These are phyloP conservation scores for Nasonia longicornis DNA, from an alignment of 1,140 invertebrate species.

Conservation along the genomic window DNA sequence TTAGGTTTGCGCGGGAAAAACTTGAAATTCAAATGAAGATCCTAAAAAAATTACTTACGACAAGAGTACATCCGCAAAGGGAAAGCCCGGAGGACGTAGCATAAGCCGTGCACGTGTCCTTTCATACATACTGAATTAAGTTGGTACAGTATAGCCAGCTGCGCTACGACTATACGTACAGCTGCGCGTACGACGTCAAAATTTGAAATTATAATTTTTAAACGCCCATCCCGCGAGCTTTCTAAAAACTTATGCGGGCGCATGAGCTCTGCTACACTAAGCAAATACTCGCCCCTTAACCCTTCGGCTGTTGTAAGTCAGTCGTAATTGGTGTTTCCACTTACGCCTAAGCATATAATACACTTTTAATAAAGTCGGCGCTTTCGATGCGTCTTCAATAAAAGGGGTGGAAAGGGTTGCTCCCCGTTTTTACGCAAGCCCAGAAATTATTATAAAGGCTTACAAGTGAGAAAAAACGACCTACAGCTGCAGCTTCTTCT, in stretches of 20 bases:
- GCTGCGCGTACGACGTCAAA: constrained; percentile 23
- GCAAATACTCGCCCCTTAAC: not conserved
- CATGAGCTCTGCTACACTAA: not conserved
- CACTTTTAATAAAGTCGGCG: constrained; percentile 60
- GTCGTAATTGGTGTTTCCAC: constrained; percentile 28
- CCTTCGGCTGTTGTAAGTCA: constrained; percentile 11
- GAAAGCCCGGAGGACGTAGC: not conserved
- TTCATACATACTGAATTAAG: constrained; percentile 39
- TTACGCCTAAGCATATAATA: constrained; percentile 29
- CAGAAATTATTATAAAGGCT: constrained; percentile 27
- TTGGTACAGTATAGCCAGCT: constrained; percentile 9
- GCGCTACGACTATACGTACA: not conserved
- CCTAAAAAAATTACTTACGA: constrained; percentile 24
- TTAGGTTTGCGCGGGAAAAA: not conserved
- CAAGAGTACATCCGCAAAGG: not conserved
- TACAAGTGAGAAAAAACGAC: not conserved
- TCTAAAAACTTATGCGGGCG: constrained; percentile 15
- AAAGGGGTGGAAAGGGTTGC: not conserved
- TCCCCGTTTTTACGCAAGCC: not conserved
- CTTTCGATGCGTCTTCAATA: constrained; percentile 8
- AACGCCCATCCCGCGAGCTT: constrained; percentile 44
- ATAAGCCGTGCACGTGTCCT: constrained; percentile 34
- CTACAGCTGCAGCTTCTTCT: not conserved
- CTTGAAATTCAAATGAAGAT: constrained; percentile 28
- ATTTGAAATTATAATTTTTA: constrained; percentile 64